These are phyloP conservation scores for Rosalia funebris DNA, from an alignment of 2,888 invertebrate genomes.

Conservation along the genomic window DNA sequence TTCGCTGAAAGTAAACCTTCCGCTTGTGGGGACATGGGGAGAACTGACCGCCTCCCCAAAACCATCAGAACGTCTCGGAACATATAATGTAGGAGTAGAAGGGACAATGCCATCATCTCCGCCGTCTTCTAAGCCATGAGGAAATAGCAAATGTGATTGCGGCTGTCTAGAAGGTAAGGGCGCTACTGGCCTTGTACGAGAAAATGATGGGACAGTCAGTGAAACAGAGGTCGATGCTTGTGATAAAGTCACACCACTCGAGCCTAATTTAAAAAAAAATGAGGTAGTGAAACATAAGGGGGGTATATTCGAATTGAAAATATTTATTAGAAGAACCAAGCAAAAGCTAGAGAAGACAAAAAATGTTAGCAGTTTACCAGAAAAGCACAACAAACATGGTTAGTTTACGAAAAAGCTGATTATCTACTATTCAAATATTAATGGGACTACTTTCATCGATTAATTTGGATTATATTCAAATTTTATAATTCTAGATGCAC, in stretches of 20 bases:
- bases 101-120: conserved; percentile 85
- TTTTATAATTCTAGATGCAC: too few relatives aligned
- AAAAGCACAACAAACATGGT: conserved; percentile 10
- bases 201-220: conserved; percentile 65
- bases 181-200: conserved; percentile 66
- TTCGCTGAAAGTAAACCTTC: conserved; percentile 75
- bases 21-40: conserved; percentile 75
- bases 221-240: conserved; percentile 58
- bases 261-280: conserved; percentile 38
- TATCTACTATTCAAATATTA: too few relatives aligned
- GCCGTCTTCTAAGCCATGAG: conserved; percentile 72
- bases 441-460: too few relatives aligned
- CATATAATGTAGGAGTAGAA: conserved; percentile 87
- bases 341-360: conserved; percentile 4
- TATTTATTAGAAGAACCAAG: conserved; percentile 19
- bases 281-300: conserved; percentile 15
- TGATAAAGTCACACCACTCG: conserved; percentile 56
- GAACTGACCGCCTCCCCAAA: conserved; percentile 94
- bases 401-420: conserved; percentile 13
- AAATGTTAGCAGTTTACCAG: conserved; percentile 14
- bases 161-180: conserved; percentile 65
- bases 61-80: conserved; percentile 84
- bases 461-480: too few relatives aligned
- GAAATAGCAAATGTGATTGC: conserved; percentile 65
- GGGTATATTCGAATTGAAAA: neutral